phyloP scores from a whole-genome alignment of 2,888 invertebrate genomes.

The Erpobdella octoculata region DNA sequence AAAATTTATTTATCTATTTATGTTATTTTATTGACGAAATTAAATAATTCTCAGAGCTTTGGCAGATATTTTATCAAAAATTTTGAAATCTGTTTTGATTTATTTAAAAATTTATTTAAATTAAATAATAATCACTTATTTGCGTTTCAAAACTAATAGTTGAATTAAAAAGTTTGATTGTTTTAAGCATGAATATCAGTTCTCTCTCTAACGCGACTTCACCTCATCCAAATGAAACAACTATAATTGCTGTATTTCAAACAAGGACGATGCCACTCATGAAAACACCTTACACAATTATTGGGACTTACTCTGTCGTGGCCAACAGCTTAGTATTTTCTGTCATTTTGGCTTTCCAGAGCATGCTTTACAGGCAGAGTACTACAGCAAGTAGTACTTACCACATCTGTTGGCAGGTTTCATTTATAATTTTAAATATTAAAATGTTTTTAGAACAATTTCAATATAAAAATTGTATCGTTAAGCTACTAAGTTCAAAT shows the following conservation, averaged over 20 bases:
- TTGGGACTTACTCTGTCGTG: not conserved
- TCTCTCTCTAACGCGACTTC: too few relatives aligned
- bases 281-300: not conserved
- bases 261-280: not conserved
- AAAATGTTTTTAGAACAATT: not conserved
- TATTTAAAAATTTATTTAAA: too few relatives aligned
- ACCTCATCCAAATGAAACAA: too few relatives aligned
- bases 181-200: too few relatives aligned
- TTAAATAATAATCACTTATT: too few relatives aligned
- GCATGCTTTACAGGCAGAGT: not conserved
- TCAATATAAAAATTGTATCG: not conserved
- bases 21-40: too few relatives aligned
- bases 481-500: not conserved
- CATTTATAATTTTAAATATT: not conserved
- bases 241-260: not conserved
- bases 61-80: too few relatives aligned
- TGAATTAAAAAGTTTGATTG: too few relatives aligned
- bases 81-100: too few relatives aligned
- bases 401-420: conserved; percentile 4
- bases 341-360: not conserved
- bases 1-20: too few relatives aligned
- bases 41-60: too few relatives aligned
- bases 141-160: too few relatives aligned
- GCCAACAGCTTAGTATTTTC: not conserved
- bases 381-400: not conserved